These are phyloP conservation scores for Emmelina monodactyla DNA, from an alignment of 2,888 invertebrate genomes.

Conservation along the genomic window DNA sequence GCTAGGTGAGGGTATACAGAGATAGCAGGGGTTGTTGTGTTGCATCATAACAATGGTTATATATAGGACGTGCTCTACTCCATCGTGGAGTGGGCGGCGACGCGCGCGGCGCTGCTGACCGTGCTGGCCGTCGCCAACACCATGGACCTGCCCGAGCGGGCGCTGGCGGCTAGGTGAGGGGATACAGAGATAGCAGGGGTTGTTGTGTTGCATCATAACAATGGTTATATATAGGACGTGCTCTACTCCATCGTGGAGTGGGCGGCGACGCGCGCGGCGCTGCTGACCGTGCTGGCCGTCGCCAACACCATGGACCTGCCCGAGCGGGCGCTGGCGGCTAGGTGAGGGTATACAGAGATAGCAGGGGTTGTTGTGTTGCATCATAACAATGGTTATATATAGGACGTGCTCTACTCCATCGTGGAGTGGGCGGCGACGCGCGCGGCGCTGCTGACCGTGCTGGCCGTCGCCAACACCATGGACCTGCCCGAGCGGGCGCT, in stretches of 20 bases:
- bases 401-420: constrained; percentile 96
- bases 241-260: constrained; percentile 97
- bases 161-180: constrained; percentile 82
- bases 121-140: constrained; percentile 98
- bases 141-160: constrained; percentile 95
- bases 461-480: constrained; percentile 99
- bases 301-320: constrained; percentile 99
- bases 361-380: no score
- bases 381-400: no score
- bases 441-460: constrained; percentile 80
- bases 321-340: constrained; percentile 84
- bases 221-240: no score
- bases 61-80: constrained; percentile 98
- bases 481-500: constrained; percentile 94
- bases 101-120: constrained; percentile 77
- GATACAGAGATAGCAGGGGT: no score
- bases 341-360: no score
- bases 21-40: no score
- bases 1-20: no score
- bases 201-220: no score
- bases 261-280: constrained; percentile 81
- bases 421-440: constrained; percentile 94
- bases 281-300: constrained; percentile 90
- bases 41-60: no score
- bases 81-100: constrained; percentile 94